phyloP scores from a whole-genome alignment of 2,888 invertebrate species.

The Uropetala carovei region DNA sequence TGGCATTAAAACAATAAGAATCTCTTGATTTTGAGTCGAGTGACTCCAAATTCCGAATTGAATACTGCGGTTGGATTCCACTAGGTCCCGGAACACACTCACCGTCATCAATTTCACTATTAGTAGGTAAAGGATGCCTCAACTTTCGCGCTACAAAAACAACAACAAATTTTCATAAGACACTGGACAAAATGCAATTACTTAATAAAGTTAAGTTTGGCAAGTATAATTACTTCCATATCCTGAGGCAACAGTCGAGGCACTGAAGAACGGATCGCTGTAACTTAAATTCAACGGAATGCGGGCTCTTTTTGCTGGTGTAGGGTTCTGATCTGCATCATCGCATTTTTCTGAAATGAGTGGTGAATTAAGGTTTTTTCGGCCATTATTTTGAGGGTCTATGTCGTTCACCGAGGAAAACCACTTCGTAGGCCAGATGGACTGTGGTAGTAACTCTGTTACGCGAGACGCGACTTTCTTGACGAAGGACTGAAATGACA shows the following conservation, averaged over 20 bases:
- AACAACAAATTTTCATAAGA: not conserved
- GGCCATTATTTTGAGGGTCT: slow-evolving; percentile 26
- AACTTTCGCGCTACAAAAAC: not conserved
- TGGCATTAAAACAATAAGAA: not conserved
- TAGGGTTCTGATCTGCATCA: slow-evolving; percentile 27
- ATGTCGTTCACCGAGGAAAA: slow-evolving; percentile 67
- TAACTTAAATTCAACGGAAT: slow-evolving; percentile 66
- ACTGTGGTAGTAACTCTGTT: slow-evolving; percentile 80
- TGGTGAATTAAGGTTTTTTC: slow-evolving; percentile 56
- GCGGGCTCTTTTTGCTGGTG: slow-evolving; percentile 65
- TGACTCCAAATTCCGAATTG: not conserved
- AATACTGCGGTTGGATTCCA: slow-evolving; percentile 65
- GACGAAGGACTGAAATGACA: slow-evolving; percentile 81
- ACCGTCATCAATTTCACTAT: slow-evolving; percentile 52
- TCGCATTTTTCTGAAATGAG: slow-evolving; percentile 65
- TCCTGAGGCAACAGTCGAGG: not conserved
- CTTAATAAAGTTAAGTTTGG: not conserved
- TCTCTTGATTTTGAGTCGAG: slow-evolving; percentile 13
- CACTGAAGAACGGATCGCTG: not conserved
- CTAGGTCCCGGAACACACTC: slow-evolving; percentile 68
- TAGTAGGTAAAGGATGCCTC: not conserved
- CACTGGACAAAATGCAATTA: not conserved
- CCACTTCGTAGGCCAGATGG: slow-evolving; percentile 73
- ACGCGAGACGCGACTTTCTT: slow-evolving; percentile 82
- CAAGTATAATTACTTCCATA: slow-evolving; percentile 20